Conservation (phyloP, 2,888 invertebrate genomes). For the Drosophila mimetica region DNA sequence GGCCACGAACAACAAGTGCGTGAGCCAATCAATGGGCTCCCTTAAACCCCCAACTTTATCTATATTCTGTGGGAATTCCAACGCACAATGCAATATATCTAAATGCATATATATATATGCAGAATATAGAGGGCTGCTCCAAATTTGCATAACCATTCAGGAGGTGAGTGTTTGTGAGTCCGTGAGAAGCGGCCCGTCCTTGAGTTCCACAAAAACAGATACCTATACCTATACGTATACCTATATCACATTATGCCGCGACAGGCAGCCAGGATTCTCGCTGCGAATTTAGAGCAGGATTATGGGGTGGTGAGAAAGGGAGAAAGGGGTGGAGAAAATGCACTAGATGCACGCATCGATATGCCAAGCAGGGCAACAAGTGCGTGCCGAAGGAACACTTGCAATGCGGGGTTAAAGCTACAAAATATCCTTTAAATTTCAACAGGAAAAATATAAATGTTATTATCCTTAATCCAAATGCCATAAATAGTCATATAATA, state of each 20-base stretch:
- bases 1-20: slow-evolving; percentile 63
- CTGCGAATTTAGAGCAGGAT: slow-evolving; percentile 6
- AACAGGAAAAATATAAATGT: too few species aligned
- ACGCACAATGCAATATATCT: slow-evolving; percentile 28
- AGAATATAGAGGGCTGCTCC: slow-evolving; percentile 10
- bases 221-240: background rate
- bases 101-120: background rate
- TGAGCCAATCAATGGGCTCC: slow-evolving; percentile 53
- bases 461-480: too few species aligned
- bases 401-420: too few species aligned
- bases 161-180: slow-evolving; percentile 3
- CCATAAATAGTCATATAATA: too few species aligned
- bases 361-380: slow-evolving; percentile 50
- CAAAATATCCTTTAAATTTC: slow-evolving; percentile 10
- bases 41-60: slow-evolving; percentile 5
- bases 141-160: slow-evolving; percentile 46
- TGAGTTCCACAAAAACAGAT: slow-evolving; percentile 18
- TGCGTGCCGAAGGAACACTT: slow-evolving; percentile 13
- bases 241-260: slow-evolving; percentile 32
- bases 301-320: background rate
- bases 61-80: slow-evolving; percentile 33
- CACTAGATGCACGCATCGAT: slow-evolving; percentile 33
- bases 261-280: slow-evolving; percentile 15
- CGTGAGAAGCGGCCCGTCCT: slow-evolving; percentile 72
- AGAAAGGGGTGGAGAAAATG: slow-evolving; percentile 7